Evolutionary conservation across 2,797 vertebrate genomes (phyloP).

Genomic region (Kryptopterus vitreolus): DNA sequence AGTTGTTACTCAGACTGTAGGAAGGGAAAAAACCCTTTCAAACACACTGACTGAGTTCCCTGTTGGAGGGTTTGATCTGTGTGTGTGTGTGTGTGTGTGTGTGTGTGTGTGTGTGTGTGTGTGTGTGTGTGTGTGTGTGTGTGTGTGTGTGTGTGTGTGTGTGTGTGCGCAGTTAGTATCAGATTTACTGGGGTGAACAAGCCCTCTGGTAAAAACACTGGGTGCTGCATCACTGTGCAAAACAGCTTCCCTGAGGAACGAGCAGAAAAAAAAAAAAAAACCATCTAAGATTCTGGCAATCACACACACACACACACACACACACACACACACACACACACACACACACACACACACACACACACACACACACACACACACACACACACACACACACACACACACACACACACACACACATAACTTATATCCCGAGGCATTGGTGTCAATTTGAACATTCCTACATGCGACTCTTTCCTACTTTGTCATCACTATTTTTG

Average conservation of each 20-base stretch:
- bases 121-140: slow-evolving; percentile 19
- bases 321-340: slow-evolving; percentile 12
- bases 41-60: neutral
- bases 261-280: neutral
- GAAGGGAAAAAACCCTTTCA: neutral
- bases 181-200: slow-evolving; percentile 33
- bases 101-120: neutral
- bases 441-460: neutral
- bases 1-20: neutral
- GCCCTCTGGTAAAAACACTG: slow-evolving; percentile 33
- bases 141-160: slow-evolving; percentile 17
- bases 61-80: slow-evolving; percentile 1
- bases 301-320: neutral
- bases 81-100: neutral
- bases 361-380: neutral
- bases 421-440: neutral
- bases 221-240: slow-evolving; percentile 25
- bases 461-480: neutral
- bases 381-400: slow-evolving; percentile 12
- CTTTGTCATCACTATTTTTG: neutral
- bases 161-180: neutral
- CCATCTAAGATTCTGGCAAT: neutral
- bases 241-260: slow-evolving; percentile 8
- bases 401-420: slow-evolving; percentile 6
- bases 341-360: slow-evolving; percentile 7